A percentile compares a stretch with the other conserved stretches of the same genome.
Evolutionary conservation across 2,113 vertebrate species (phyloP).

Genomic region (Pipa parva): DNA sequence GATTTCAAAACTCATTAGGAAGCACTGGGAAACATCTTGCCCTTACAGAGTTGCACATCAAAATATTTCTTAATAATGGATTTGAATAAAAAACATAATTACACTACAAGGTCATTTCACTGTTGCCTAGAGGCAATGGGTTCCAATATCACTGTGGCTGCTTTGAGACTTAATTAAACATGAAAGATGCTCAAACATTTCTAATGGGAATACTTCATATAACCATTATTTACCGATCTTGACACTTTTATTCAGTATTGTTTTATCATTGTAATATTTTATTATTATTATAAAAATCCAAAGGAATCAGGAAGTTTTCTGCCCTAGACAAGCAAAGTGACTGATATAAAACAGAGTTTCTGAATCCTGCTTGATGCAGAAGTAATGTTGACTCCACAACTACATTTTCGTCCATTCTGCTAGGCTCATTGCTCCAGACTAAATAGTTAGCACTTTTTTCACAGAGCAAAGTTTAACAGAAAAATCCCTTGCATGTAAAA

Average conservation of each 20-base stretch:
- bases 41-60: conserved; percentile 29
- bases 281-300: neutral
- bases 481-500: no score
- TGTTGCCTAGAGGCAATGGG: conserved; percentile 35
- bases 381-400: no score
- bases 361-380: no score
- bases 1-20: conserved; percentile 20
- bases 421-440: no score
- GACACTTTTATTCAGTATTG: conserved; percentile 18
- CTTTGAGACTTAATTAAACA: conserved; percentile 42
- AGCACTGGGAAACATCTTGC: conserved; percentile 10
- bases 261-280: neutral
- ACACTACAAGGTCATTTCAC: conserved; percentile 38
- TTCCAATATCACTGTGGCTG: conserved; percentile 39
- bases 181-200: conserved; percentile 39
- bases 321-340: neutral
- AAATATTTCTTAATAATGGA: conserved; percentile 41
- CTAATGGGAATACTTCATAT: conserved; percentile 35
- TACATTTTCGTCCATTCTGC: no score
- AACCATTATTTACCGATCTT: conserved; percentile 32
- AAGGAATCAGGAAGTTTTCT: neutral
- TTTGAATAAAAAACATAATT: conserved; percentile 43
- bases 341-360: no score
- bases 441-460: no score
- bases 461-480: no score